Conservation (phyloP, 1,140 invertebrate genomes). For the Mycetomoellerius zeteki region DNA sequence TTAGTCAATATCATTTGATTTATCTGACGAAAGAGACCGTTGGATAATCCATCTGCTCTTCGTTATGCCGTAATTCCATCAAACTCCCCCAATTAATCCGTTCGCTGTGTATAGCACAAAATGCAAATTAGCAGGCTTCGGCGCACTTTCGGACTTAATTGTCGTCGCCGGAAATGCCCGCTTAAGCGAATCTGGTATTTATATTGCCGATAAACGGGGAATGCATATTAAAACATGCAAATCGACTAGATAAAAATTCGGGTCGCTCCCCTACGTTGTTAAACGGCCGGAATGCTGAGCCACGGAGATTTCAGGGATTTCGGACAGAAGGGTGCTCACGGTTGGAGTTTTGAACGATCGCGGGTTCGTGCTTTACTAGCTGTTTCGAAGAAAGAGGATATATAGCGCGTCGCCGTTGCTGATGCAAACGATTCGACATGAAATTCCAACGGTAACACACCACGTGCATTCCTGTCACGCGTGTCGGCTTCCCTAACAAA, state of each 20-base stretch:
- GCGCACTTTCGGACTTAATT: slow-evolving; percentile 75
- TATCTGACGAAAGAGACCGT: slow-evolving; percentile 38
- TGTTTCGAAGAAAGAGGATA: slow-evolving; percentile 58
- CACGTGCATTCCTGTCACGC: slow-evolving; percentile 60
- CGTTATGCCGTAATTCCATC: slow-evolving; percentile 63
- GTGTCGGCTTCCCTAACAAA: slow-evolving; percentile 58
- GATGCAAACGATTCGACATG: slow-evolving; percentile 66
- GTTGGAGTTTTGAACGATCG: slow-evolving; percentile 64
- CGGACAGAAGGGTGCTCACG: slow-evolving; percentile 61
- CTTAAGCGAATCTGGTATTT: slow-evolving; percentile 77
- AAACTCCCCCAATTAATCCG: slow-evolving; percentile 61
- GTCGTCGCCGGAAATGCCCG: slow-evolving; percentile 71
- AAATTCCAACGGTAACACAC: slow-evolving; percentile 57
- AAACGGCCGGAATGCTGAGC: slow-evolving; percentile 65
- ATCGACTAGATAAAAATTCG: slow-evolving; percentile 72
- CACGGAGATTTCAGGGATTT: slow-evolving; percentile 72
- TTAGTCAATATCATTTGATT: slow-evolving; percentile 50
- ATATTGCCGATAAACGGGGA: slow-evolving; percentile 77
- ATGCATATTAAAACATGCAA: slow-evolving; percentile 79
- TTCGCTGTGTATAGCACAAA: slow-evolving; percentile 49
- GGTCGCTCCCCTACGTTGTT: slow-evolving; percentile 60
- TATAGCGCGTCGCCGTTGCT: slow-evolving; percentile 27
- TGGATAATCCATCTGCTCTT: slow-evolving; percentile 59
- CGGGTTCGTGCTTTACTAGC: slow-evolving; percentile 61
- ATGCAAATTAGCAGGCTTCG: slow-evolving; percentile 74